A percentile compares a stretch with the other conserved stretches of the same genome.
These are phyloP conservation scores for Tachysurus vachellii DNA, from an alignment of 2,113 vertebrate genomes.

Conservation along the genomic window DNA sequence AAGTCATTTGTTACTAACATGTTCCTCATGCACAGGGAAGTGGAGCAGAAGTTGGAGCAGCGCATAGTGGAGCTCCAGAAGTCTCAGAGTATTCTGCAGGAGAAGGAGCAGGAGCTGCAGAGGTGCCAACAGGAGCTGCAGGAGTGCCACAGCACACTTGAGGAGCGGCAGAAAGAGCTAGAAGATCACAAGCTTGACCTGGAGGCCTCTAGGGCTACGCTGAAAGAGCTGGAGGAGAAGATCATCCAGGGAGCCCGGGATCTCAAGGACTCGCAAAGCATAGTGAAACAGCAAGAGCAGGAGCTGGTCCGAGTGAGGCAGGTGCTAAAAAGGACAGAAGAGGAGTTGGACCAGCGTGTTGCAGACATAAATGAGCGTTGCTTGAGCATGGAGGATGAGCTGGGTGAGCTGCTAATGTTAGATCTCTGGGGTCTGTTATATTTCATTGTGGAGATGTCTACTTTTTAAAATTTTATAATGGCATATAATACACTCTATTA, in stretches of 20 bases:
- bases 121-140: slow-evolving; percentile 56
- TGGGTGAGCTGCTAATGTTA: slow-evolving; percentile 70
- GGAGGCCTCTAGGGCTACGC: slow-evolving; percentile 45
- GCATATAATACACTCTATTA: background rate
- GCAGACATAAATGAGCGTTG: slow-evolving; percentile 78
- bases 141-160: slow-evolving; percentile 54
- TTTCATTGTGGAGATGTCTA: background rate
- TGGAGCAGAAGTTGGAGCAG: slow-evolving; percentile 74
- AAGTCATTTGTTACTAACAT: background rate
- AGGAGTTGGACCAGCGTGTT: slow-evolving; percentile 74
- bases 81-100: slow-evolving; percentile 66
- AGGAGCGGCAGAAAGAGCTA: slow-evolving; percentile 58
- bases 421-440: background rate
- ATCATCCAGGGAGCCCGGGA: slow-evolving; percentile 71
- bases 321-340: slow-evolving; percentile 74
- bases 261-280: slow-evolving; percentile 69
- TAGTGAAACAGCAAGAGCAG: slow-evolving; percentile 66
- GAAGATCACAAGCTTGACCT: slow-evolving; percentile 57
- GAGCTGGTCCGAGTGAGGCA: slow-evolving; percentile 75
- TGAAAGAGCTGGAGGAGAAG: slow-evolving; percentile 69
- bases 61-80: slow-evolving; percentile 66
- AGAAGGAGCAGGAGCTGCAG: slow-evolving; percentile 72
- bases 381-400: slow-evolving; percentile 79
- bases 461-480: background rate
- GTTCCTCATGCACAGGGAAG: slow-evolving; percentile 64